These are phyloP conservation scores for Acromyrmex echinatior DNA, from an alignment of 1,140 invertebrate species.

Conservation along the genomic window DNA sequence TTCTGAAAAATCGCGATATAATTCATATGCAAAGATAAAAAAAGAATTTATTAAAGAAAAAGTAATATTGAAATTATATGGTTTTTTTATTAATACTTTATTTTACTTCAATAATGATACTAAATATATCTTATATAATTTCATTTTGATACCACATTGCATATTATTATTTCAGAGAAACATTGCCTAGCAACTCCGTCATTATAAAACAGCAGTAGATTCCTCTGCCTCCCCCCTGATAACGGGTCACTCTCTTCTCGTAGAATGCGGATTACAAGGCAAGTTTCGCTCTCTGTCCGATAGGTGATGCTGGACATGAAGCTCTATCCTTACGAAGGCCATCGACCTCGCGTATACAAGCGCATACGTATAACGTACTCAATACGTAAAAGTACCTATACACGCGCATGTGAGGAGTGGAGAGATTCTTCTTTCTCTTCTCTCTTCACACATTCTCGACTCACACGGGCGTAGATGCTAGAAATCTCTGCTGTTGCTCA, in stretches of 20 bases:
- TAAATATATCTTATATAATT: not conserved
- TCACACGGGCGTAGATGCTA: slow-evolving; percentile 60
- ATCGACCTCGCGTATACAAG: slow-evolving; percentile 80
- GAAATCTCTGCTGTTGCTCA: slow-evolving; percentile 4
- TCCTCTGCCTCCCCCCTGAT: slow-evolving; percentile 28
- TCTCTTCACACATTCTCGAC: slow-evolving; percentile 44
- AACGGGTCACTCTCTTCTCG: slow-evolving; percentile 76
- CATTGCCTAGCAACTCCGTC: slow-evolving; percentile 44
- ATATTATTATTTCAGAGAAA: slow-evolving; percentile 53
- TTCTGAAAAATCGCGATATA: not conserved
- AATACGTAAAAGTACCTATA: slow-evolving; percentile 46
- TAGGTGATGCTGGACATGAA: slow-evolving; percentile 84
- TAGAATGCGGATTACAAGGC: slow-evolving; percentile 81
- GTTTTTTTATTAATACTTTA: slow-evolving; percentile 8
- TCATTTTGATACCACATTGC: not conserved
- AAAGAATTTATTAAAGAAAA: not conserved
- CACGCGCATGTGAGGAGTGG: slow-evolving; percentile 62
- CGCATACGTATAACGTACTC: slow-evolving; percentile 37
- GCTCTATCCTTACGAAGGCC: slow-evolving; percentile 84
- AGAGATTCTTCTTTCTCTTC: slow-evolving; percentile 68
- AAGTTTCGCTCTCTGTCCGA: slow-evolving; percentile 81
- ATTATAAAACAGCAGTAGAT: slow-evolving; percentile 58
- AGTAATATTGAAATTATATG: not conserved
- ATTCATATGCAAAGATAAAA: not conserved
- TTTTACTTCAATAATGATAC: not conserved